These are phyloP conservation scores for Epinotia nisella DNA, from an alignment of 2,888 invertebrate genomes.

Conservation along the genomic window DNA sequence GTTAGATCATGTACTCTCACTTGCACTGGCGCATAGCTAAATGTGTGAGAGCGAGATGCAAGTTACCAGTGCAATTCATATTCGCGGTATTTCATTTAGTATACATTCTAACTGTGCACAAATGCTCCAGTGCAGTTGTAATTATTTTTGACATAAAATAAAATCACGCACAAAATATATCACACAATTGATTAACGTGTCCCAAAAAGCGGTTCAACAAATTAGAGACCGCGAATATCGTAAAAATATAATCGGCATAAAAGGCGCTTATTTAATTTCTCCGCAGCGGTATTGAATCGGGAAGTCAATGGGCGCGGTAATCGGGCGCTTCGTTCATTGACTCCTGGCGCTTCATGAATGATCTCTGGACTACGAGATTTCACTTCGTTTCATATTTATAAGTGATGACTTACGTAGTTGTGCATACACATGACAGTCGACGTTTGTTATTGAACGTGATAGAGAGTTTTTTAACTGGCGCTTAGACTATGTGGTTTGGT, in stretches of 20 bases:
- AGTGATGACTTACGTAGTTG: not conserved
- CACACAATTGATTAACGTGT: not conserved
- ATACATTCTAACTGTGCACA: not conserved
- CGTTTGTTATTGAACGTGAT: no score
- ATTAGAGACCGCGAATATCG: slow-evolving; percentile 2
- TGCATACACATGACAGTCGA: no score
- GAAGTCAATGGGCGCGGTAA: slow-evolving; percentile 42
- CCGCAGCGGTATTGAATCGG: slow-evolving; percentile 21
- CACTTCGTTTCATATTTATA: not conserved
- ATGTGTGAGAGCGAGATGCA: no score
- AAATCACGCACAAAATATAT: not conserved
- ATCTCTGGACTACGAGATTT: slow-evolving; percentile 15
- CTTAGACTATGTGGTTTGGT: no score
- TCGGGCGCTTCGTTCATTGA: slow-evolving; percentile 53
- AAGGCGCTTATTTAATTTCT: slow-evolving; percentile 25
- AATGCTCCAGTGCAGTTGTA: not conserved
- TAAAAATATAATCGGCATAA: slow-evolving; percentile 23
- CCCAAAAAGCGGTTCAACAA: not conserved
- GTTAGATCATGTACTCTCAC: no score
- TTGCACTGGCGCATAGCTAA: no score
- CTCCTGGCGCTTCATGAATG: slow-evolving; percentile 45
- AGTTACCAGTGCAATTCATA: no score
- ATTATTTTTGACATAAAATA: no score
- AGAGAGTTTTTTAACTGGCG: no score
- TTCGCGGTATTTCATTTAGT: no score